Percentiles rank a stretch among this genome's conserved stretches.
phyloP scores from a whole-genome alignment of 2,797 vertebrate genomes.

The Taeniopygia guttata region DNA sequence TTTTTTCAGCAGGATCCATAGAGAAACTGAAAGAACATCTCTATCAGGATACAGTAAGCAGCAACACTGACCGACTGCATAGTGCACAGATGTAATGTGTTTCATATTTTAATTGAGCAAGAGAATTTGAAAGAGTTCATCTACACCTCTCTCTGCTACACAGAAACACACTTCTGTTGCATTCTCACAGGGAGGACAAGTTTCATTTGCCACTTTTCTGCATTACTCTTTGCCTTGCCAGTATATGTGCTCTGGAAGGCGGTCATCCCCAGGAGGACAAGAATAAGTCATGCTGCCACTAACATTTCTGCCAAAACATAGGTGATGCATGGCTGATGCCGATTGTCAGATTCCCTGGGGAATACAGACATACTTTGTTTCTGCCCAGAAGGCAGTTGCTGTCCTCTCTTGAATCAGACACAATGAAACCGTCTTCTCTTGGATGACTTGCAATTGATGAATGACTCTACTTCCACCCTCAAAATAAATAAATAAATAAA shows the following conservation, averaged over 20 bases:
- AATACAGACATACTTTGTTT: neutral
- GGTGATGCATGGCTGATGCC: fast-evolving
- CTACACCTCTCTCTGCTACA: neutral
- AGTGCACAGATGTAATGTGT: neutral
- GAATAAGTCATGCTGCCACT: neutral
- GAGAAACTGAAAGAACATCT: neutral
- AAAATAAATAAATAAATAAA: neutral
- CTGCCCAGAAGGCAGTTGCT: neutral
- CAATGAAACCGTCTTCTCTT: neutral
- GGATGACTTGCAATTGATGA: neutral
- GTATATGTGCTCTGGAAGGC: neutral
- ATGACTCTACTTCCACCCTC: neutral
- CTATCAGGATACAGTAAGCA: neutral
- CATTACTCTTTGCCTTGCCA: neutral
- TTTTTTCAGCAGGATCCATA: neutral
- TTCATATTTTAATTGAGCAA: neutral
- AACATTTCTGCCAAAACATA: neutral
- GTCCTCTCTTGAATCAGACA: neutral
- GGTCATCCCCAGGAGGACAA: neutral
- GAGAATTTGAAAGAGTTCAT: neutral
- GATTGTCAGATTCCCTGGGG: neutral
- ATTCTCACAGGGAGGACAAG: neutral
- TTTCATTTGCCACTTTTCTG: neutral
- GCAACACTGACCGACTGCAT: fast-evolving
- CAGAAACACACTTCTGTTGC: neutral